Evolutionary conservation across 2,888 invertebrate genomes (phyloP).

Genomic region (Malthinus seriepunctatus): DNA sequence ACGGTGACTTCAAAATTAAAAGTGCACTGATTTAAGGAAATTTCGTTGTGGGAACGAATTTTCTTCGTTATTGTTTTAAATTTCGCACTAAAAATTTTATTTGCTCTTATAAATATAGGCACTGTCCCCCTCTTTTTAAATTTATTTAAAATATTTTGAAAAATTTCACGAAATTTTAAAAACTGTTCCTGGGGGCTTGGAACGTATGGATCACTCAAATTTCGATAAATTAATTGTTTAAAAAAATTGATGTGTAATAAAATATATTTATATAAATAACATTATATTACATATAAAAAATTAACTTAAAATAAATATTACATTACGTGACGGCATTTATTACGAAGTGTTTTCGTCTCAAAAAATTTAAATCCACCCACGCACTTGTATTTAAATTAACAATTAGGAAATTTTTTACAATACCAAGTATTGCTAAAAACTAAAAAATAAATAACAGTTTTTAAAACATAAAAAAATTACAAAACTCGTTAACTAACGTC

Average conservation of each 20-base stretch:
- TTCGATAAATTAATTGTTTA: background rate
- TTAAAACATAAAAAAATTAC: constrained; percentile 6
- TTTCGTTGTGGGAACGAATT: no score
- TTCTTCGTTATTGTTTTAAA: no score
- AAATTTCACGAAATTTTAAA: no score
- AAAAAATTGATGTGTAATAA: background rate
- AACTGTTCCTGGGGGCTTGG: no score
- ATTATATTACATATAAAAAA: constrained; percentile 15
- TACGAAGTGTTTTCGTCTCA: constrained; percentile 14
- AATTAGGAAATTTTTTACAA: constrained; percentile 25
- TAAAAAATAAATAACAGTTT: constrained; percentile 25
- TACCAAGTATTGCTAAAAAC: constrained; percentile 18
- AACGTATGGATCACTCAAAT: no score
- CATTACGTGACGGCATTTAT: constrained; percentile 14
- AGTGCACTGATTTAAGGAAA: no score
- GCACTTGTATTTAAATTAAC: constrained; percentile 10
- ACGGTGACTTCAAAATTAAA: no score
- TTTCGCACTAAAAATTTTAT: no score
- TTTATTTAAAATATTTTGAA: no score
- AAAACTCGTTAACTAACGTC: constrained; percentile 38
- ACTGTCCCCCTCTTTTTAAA: no score
- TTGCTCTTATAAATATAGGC: no score
- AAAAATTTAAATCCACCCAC: constrained; percentile 11
- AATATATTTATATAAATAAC: constrained; percentile 5
- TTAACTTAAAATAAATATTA: constrained; percentile 19